These are phyloP conservation scores for Poecilia gillii DNA, from an alignment of 2,797 vertebrate species.

Conservation along the genomic window DNA sequence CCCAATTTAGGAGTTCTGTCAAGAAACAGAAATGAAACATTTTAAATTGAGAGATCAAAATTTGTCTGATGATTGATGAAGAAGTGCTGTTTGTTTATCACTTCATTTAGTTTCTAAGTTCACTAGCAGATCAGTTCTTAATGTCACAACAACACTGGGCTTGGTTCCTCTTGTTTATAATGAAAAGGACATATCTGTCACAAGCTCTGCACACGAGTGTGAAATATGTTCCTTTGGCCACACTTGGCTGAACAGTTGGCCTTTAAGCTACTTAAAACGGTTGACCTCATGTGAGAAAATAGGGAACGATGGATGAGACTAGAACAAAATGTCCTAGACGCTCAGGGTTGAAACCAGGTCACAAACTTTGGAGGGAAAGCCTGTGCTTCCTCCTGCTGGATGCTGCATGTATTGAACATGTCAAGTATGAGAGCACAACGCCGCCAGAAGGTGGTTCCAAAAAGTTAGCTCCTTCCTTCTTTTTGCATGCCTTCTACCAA, in stretches of 20 bases:
- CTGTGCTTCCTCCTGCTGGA: constrained; percentile 78
- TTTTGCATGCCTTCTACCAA: not conserved
- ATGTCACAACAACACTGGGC: constrained; percentile 10
- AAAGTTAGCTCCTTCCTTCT: no score
- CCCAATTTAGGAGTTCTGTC: not conserved
- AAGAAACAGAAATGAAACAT: not conserved
- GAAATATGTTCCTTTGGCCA: constrained; percentile 40
- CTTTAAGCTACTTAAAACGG: constrained; percentile 64
- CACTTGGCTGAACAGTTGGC: constrained; percentile 44
- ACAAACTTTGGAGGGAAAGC: constrained; percentile 61
- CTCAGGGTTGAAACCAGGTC: constrained; percentile 77
- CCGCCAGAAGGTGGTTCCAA: constrained; percentile 3
- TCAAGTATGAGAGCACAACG: constrained; percentile 3
- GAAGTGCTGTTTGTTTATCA: not conserved
- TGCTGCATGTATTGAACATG: constrained; percentile 48
- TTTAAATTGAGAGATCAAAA: not conserved
- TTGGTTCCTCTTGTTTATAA: constrained; percentile 34
- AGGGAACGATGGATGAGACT: constrained; percentile 62
- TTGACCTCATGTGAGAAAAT: constrained; percentile 73
- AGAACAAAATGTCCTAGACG: constrained; percentile 84
- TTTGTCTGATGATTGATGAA: not conserved
- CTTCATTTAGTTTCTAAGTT: not conserved
- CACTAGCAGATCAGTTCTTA: constrained; percentile 8
- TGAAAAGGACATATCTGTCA: constrained; percentile 35
- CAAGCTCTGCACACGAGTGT: constrained; percentile 24